Percentiles rank a stretch among this genome's conserved stretches.
These are phyloP conservation scores for Helleia helle DNA, from an alignment of 2,888 invertebrate species.

Conservation along the genomic window DNA sequence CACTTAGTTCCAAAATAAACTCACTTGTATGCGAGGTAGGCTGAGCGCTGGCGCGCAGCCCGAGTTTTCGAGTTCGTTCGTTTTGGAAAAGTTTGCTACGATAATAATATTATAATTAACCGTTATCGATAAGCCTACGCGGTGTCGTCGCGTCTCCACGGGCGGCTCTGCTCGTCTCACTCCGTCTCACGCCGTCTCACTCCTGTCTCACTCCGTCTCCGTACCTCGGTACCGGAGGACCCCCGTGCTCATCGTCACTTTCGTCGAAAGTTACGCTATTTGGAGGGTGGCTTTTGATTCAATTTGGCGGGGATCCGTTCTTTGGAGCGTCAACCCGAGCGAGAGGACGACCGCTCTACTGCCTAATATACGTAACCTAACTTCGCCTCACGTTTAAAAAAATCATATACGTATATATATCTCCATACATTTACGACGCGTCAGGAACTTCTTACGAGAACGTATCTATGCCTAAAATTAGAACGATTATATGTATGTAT, in stretches of 20 bases:
- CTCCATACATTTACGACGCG: conserved; percentile 73
- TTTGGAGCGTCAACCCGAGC: conserved; percentile 37
- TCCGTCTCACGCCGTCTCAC: conserved; percentile 7
- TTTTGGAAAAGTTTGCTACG: conserved; percentile 75
- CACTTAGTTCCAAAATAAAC: conserved; percentile 85
- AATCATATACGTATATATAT: conserved; percentile 75
- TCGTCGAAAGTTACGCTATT: conserved; percentile 18
- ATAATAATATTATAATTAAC: conserved; percentile 73
- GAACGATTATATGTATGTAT: conserved; percentile 76
- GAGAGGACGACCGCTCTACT: conserved; percentile 70
- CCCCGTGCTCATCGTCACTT: conserved; percentile 18
- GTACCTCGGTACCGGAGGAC: no score
- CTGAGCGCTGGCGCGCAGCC: conserved; percentile 72
- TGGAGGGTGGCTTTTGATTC: conserved; percentile 22
- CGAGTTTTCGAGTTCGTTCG: conserved; percentile 75
- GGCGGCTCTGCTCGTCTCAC: conserved; percentile 41
- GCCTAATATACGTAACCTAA: conserved; percentile 73
- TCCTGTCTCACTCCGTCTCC: conserved; percentile 9
- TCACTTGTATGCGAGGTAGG: conserved; percentile 84
- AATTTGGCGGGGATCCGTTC: conserved; percentile 20
- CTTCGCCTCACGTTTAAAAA: conserved; percentile 71
- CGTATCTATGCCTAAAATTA: conserved; percentile 75
- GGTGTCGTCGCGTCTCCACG: conserved; percentile 64
- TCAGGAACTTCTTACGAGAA: conserved; percentile 76
- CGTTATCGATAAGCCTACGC: conserved; percentile 72